Conservation (phyloP, 1,140 invertebrate genomes). For the Papilio dardanus region DNA sequence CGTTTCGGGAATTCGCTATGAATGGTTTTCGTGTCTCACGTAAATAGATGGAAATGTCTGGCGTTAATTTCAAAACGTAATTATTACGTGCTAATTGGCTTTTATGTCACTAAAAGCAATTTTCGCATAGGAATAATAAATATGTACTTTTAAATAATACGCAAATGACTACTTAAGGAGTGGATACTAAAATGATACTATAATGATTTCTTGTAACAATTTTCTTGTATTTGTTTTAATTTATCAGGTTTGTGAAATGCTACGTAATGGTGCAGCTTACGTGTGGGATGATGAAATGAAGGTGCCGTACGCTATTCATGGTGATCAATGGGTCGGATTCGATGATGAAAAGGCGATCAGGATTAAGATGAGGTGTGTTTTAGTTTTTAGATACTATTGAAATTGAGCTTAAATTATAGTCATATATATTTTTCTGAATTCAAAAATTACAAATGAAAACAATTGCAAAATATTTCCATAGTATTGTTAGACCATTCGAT, state of each 20-base stretch:
- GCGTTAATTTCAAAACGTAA: constrained; percentile 11
- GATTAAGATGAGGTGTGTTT: constrained; percentile 90
- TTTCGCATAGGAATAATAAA: no score
- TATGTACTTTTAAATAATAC: no score
- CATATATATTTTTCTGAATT: neutral
- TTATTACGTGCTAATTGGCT: neutral
- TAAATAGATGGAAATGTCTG: neutral
- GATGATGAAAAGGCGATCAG: constrained; percentile 96
- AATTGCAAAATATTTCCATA: neutral
- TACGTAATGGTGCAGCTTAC: constrained; percentile 94
- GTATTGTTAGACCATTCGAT: neutral
- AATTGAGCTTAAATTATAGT: neutral
- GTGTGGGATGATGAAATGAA: constrained; percentile 98
- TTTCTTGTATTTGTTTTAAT: constrained; percentile 22
- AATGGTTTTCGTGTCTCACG: constrained; percentile 12
- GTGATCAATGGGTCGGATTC: constrained; percentile 97
- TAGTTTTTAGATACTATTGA: neutral
- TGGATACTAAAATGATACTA: no score
- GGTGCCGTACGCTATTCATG: constrained; percentile 95
- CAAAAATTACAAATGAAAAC: neutral
- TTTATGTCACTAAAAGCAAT: constrained; percentile 27
- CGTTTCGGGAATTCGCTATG: constrained; percentile 23
- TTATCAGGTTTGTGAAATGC: constrained; percentile 93
- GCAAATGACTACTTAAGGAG: no score
- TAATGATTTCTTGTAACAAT: neutral